Conservation (phyloP, 2,797 vertebrate genomes). For the Thunnus albacares region DNA sequence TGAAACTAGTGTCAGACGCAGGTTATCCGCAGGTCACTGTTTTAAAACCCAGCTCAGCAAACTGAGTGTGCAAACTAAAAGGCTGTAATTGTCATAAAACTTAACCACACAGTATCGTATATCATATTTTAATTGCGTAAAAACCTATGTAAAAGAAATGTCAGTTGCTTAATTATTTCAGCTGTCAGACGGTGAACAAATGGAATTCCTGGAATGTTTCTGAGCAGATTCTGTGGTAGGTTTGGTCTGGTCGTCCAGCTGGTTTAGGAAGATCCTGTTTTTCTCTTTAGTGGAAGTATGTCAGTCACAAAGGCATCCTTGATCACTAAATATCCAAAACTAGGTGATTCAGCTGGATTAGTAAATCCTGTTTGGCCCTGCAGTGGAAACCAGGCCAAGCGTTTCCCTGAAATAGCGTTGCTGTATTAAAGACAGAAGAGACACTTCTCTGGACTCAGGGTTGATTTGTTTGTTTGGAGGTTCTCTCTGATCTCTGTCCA, state of each 20-base stretch:
- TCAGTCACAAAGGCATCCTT: not conserved
- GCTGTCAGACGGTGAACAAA: not conserved
- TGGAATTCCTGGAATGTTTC: slow-evolving; percentile 11
- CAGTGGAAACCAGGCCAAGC: slow-evolving; percentile 3
- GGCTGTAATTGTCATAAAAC: not conserved
- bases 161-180: not conserved
- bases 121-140: too few species aligned
- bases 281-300: not conserved
- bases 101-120: too few species aligned
- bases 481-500: not conserved
- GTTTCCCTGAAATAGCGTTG: not conserved
- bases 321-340: not conserved
- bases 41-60: not conserved
- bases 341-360: not conserved
- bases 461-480: slow-evolving; percentile 1
- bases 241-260: not conserved
- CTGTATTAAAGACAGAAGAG: not conserved
- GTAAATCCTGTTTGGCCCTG: not conserved
- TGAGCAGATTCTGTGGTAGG: not conserved
- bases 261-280: not conserved
- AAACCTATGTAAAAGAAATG: too few species aligned
- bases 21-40: not conserved
- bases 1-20: not conserved
- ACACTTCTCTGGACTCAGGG: not conserved
- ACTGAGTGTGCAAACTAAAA: not conserved